phyloP scores from a whole-genome alignment of 2,113 vertebrate genomes.

The Melospiza melodia region DNA sequence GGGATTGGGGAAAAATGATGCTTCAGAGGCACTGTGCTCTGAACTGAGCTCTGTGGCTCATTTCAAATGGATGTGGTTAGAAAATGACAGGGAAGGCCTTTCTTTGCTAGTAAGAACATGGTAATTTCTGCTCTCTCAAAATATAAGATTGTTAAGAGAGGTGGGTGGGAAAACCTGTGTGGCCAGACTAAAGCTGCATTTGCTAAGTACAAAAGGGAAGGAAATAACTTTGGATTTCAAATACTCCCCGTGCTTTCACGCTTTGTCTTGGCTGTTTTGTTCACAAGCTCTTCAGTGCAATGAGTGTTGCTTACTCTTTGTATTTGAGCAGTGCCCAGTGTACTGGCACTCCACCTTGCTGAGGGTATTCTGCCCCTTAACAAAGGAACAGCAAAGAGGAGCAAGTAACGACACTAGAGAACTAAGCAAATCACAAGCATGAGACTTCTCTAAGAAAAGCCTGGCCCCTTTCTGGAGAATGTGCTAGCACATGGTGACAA shows the following conservation, averaged over 20 bases:
- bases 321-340: background rate
- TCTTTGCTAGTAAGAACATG: background rate
- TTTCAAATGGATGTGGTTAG: background rate
- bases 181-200: constrained; percentile 16
- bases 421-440: background rate
- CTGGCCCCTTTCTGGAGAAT: background rate
- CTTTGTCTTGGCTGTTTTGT: background rate
- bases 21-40: background rate
- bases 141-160: background rate
- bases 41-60: background rate
- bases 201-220: constrained; percentile 24
- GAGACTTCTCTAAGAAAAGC: background rate
- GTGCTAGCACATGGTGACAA: background rate
- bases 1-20: background rate
- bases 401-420: background rate
- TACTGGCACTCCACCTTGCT: background rate
- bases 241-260: background rate
- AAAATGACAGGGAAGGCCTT: background rate
- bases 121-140: constrained; percentile 12
- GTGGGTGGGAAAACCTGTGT: constrained; percentile 44
- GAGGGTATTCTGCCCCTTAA: background rate
- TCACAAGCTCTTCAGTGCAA: background rate
- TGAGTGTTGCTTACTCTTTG: background rate
- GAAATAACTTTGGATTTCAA: constrained; percentile 26
- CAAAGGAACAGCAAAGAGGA: background rate